phyloP scores from a whole-genome alignment of 2,113 vertebrate species.

The Pangasianodon gigas region DNA sequence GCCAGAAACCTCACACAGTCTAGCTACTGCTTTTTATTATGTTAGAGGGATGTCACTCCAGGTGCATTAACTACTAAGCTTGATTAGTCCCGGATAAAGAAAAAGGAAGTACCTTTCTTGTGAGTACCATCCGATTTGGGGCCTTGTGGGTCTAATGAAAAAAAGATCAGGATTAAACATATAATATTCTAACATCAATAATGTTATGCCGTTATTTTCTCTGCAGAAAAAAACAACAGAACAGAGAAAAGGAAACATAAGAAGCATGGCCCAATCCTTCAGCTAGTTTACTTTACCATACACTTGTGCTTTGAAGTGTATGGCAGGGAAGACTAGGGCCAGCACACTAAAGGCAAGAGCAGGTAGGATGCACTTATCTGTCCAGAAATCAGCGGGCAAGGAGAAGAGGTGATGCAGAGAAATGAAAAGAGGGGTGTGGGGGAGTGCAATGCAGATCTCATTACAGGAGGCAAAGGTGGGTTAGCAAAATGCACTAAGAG shows the following conservation, averaged over 20 bases:
- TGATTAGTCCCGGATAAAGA: slow-evolving; percentile 58
- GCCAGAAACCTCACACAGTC: slow-evolving; percentile 33
- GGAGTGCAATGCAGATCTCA: slow-evolving; percentile 73
- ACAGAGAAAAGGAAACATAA: slow-evolving; percentile 67
- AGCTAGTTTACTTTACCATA: slow-evolving; percentile 70
- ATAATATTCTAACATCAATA: slow-evolving; percentile 74
- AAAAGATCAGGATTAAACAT: slow-evolving; percentile 83
- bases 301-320: slow-evolving; percentile 67
- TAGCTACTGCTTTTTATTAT: slow-evolving; percentile 14
- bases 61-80: slow-evolving; percentile 47
- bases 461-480: slow-evolving; percentile 66
- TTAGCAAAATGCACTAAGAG: slow-evolving; percentile 78
- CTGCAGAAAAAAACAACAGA: slow-evolving; percentile 71
- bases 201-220: slow-evolving; percentile 67
- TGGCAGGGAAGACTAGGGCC: slow-evolving; percentile 65
- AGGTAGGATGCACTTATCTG: slow-evolving; percentile 72
- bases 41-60: slow-evolving; percentile 20
- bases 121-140: slow-evolving; percentile 82
- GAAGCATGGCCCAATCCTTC: slow-evolving; percentile 71
- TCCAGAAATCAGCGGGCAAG: slow-evolving; percentile 66
- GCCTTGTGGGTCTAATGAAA: slow-evolving; percentile 83
- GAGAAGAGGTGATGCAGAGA: slow-evolving; percentile 70
- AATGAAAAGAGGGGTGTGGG: slow-evolving; percentile 61
- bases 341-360: slow-evolving; percentile 76
- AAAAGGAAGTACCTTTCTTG: slow-evolving; percentile 82